A percentile compares a stretch with the other conserved stretches of the same genome.
Evolutionary conservation across 1,140 invertebrate species (phyloP).

Genomic region (Cydia splendana): DNA sequence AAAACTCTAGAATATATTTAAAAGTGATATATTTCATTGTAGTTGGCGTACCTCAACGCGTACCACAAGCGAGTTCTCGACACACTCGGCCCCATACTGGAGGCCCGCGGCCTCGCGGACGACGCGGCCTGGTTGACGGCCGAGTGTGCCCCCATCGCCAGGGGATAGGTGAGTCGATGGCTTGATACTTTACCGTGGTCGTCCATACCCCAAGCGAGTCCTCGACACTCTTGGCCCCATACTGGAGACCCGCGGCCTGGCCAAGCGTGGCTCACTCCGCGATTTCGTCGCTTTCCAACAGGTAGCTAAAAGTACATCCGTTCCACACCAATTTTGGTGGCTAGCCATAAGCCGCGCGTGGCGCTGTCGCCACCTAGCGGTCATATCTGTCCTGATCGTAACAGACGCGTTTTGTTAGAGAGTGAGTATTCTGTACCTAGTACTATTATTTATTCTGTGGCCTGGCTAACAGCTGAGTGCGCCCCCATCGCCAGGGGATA

Average conservation of each 20-base stretch:
- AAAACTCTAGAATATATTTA: no score
- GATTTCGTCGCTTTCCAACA: no score
- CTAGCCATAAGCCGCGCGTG: no score
- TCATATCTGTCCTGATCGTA: no score
- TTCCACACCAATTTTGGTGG: no score
- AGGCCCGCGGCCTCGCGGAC: constrained; percentile 60
- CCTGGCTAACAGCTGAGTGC: constrained; percentile 90
- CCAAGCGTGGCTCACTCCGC: no score
- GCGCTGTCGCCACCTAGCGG: no score
- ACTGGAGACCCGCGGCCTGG: constrained; percentile 68
- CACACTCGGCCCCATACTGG: constrained; percentile 84
- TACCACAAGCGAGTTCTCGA: constrained; percentile 87
- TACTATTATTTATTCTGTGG: no score
- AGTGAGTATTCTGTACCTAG: no score
- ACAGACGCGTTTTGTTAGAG: no score
- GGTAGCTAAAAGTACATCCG: no score
- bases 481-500: constrained; percentile 69
- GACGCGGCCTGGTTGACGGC: constrained; percentile 86
- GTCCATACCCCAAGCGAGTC: constrained; percentile 85
- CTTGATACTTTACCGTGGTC: not conserved
- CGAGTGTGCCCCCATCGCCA: constrained; percentile 83
- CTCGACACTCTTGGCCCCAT: constrained; percentile 85
- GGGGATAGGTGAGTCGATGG: constrained; percentile 35
- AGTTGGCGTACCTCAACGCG: constrained; percentile 85
- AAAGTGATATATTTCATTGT: not conserved